These are phyloP conservation scores for Agrotis clavis DNA, from an alignment of 2,888 invertebrate species.

Conservation along the genomic window DNA sequence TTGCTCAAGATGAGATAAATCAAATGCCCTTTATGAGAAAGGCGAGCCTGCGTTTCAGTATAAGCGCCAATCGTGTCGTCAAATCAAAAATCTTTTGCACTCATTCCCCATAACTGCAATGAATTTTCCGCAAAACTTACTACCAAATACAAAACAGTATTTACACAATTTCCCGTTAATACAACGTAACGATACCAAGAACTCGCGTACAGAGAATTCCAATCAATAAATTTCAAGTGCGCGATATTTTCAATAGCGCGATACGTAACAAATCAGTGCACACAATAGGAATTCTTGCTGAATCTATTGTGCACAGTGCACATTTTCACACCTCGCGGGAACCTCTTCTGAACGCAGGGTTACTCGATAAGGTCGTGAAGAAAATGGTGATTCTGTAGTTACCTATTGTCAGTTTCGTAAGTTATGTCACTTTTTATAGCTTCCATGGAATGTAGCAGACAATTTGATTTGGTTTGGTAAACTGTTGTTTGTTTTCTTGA, in stretches of 20 bases:
- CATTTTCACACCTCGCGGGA: constrained; percentile 57
- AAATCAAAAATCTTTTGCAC: no score
- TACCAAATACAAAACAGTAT: constrained; percentile 22
- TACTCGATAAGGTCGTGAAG: constrained; percentile 55
- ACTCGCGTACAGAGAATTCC: constrained; percentile 46
- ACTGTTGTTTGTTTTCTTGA: constrained; percentile 34
- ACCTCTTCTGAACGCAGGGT: constrained; percentile 51
- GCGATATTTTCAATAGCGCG: constrained; percentile 66
- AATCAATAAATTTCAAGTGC: constrained; percentile 65
- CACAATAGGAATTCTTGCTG: constrained; percentile 70
- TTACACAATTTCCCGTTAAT: constrained; percentile 54
- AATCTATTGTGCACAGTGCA: constrained; percentile 70
- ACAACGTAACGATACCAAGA: constrained; percentile 40
- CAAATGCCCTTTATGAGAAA: no score
- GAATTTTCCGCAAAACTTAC: background rate
- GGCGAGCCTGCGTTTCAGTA: no score
- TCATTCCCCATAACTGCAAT: no score
- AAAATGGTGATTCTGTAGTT: constrained; percentile 51
- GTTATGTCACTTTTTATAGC: constrained; percentile 56
- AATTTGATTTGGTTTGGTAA: constrained; percentile 45
- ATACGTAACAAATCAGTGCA: constrained; percentile 71
- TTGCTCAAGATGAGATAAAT: no score
- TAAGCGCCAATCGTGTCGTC: no score
- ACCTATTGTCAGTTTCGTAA: constrained; percentile 52
- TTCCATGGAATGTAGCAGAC: constrained; percentile 29